A percentile compares a stretch with the other conserved stretches of the same genome.
Evolutionary conservation across 2,797 vertebrate species (phyloP).

Genomic region (Danio aesculapii): DNA sequence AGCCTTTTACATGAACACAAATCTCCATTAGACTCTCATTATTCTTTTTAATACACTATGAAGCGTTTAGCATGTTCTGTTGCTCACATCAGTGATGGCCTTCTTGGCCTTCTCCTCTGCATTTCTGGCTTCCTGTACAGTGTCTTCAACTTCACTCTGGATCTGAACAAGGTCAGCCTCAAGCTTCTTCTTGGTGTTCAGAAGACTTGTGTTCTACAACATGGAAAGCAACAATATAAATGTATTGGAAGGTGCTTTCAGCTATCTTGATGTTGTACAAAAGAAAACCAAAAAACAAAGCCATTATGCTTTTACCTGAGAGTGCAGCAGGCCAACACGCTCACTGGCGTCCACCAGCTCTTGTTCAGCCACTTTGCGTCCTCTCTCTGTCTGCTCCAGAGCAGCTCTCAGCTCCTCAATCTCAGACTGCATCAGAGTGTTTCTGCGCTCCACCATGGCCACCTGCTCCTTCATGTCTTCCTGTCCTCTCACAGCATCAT

Average conservation of each 20-base stretch:
- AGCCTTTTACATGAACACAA: conserved; percentile 70
- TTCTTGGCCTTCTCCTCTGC: conserved; percentile 92
- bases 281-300: too few relatives aligned
- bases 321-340: conserved; percentile 81
- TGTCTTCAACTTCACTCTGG: conserved; percentile 86
- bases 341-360: conserved; percentile 84
- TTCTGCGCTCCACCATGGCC: conserved; percentile 84
- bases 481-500: conserved; percentile 80
- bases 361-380: conserved; percentile 83
- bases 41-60: too few relatives aligned
- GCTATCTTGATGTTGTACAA: too few relatives aligned
- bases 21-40: too few relatives aligned
- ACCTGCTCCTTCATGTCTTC: conserved; percentile 89
- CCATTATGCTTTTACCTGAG: background rate
- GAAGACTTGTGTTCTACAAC: conserved; percentile 82
- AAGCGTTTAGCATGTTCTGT: too few relatives aligned
- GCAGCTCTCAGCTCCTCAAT: conserved; percentile 82
- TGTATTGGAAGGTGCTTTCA: too few relatives aligned
- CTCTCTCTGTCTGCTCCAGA: conserved; percentile 85
- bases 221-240: background rate
- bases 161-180: conserved; percentile 84
- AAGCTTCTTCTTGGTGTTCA: conserved; percentile 86
- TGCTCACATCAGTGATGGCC: conserved; percentile 62
- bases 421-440: conserved; percentile 74
- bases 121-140: conserved; percentile 87